A percentile compares a stretch with the other conserved stretches of the same genome.
Conservation (phyloP, 2,888 invertebrate species). For the Xylocampa areola region DNA sequence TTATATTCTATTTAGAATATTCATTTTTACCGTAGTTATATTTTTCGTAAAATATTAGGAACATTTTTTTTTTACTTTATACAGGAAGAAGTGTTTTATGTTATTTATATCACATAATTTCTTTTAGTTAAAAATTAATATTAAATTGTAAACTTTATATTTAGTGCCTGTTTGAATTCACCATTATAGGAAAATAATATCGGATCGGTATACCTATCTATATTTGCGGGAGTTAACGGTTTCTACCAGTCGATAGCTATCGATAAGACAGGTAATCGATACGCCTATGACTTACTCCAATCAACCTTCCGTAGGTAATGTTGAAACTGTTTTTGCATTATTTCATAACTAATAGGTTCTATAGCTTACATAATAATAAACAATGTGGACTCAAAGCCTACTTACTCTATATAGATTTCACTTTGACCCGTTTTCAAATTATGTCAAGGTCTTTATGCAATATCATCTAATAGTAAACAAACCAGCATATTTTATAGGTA, state of each 20-base stretch:
- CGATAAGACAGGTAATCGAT: conserved; percentile 40
- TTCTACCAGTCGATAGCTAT: conserved; percentile 13
- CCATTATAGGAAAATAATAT: conserved; percentile 13
- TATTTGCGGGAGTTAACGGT: conserved; percentile 34
- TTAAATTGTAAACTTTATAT: not conserved
- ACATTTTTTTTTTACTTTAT: too few relatives aligned
- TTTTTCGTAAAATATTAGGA: too few relatives aligned
- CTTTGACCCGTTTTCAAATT: conserved; percentile 24
- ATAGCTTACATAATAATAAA: too few relatives aligned
- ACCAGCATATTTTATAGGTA: not conserved
- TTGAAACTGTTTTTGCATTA: too few relatives aligned
- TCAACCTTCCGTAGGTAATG: not conserved
- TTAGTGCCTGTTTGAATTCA: conserved; percentile 1
- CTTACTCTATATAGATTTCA: conserved; percentile 3
- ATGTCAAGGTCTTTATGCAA: conserved; percentile 39
- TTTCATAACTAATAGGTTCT: too few relatives aligned
- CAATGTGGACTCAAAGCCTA: not conserved
- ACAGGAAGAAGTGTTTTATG: too few relatives aligned
- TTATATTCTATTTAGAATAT: too few relatives aligned
- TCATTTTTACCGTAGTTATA: too few relatives aligned
- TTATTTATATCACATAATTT: too few relatives aligned
- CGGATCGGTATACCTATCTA: conserved; percentile 9
- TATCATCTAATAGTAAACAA: conserved; percentile 19
- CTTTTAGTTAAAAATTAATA: too few relatives aligned
- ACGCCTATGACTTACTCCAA: conserved; percentile 23